phyloP scores from a whole-genome alignment of 2,113 vertebrate genomes.

The Petrocephalus zakoni region DNA sequence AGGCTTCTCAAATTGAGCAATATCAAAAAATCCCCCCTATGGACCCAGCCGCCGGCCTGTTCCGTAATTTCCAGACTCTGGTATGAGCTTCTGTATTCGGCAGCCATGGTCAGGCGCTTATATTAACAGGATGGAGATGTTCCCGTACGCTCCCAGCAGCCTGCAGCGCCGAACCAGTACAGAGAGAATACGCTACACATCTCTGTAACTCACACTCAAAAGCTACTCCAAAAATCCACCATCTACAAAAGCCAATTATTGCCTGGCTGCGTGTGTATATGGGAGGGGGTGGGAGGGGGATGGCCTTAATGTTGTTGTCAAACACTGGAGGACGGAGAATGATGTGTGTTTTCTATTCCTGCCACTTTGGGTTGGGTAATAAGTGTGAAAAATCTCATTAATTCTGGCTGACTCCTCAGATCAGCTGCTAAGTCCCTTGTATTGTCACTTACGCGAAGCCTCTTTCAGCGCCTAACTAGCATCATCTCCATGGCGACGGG shows the following conservation, averaged over 20 bases:
- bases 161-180: neutral
- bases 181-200: neutral
- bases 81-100: neutral
- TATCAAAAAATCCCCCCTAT: neutral
- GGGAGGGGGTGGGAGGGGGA: neutral
- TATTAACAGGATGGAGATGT: neutral
- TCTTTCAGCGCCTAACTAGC: constrained; percentile 91
- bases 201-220: neutral
- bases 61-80: neutral
- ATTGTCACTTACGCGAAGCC: constrained; percentile 94
- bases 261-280: neutral
- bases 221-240: neutral
- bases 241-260: neutral
- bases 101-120: neutral
- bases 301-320: constrained; percentile 70
- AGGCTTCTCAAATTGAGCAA: neutral
- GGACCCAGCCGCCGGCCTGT: neutral
- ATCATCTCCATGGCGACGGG: constrained; percentile 91
- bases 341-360: constrained; percentile 60
- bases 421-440: constrained; percentile 87
- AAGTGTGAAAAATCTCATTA: constrained; percentile 99
- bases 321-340: constrained; percentile 66
- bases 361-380: constrained; percentile 76
- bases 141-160: neutral
- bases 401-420: constrained; percentile 90